Conservation (phyloP, 2,113 vertebrate genomes). For the Pterocles gutturalis region DNA sequence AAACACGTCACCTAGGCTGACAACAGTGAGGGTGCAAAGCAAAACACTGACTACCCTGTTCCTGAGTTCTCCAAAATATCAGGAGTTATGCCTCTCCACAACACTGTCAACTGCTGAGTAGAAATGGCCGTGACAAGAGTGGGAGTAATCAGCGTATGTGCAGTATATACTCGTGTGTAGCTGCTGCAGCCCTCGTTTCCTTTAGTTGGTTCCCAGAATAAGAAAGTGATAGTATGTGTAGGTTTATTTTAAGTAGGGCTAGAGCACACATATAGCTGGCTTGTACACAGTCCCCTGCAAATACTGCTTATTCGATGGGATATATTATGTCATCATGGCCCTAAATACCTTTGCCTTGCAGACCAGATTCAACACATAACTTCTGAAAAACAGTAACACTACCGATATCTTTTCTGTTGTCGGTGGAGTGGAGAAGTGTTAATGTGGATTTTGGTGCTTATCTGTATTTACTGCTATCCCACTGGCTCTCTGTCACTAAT, state of each 20-base stretch:
- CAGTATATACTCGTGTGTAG: neutral
- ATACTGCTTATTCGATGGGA: neutral
- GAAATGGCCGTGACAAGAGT: neutral
- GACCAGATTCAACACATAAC: neutral
- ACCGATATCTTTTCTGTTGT: neutral
- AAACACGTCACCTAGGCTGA: neutral
- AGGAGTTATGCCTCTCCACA: neutral
- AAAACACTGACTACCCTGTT: neutral
- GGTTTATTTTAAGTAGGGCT: slow-evolving; percentile 10
- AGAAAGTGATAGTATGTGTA: neutral
- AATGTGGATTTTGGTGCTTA: slow-evolving; percentile 6
- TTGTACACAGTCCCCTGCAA: neutral
- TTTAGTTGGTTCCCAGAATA: neutral
- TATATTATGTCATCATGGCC: neutral
- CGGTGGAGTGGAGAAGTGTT: neutral
- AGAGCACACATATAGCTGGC: slow-evolving; percentile 3
- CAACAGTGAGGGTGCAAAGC: neutral
- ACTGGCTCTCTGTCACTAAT: slow-evolving; percentile 44
- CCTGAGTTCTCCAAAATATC: neutral
- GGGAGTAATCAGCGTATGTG: neutral
- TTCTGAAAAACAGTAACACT: neutral
- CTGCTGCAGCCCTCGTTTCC: neutral
- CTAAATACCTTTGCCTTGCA: slow-evolving; percentile 3
- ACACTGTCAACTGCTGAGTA: neutral
- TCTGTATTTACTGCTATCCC: slow-evolving; percentile 24